phyloP scores from a whole-genome alignment of 2,113 vertebrate genomes.

The Scatophagus argus region DNA sequence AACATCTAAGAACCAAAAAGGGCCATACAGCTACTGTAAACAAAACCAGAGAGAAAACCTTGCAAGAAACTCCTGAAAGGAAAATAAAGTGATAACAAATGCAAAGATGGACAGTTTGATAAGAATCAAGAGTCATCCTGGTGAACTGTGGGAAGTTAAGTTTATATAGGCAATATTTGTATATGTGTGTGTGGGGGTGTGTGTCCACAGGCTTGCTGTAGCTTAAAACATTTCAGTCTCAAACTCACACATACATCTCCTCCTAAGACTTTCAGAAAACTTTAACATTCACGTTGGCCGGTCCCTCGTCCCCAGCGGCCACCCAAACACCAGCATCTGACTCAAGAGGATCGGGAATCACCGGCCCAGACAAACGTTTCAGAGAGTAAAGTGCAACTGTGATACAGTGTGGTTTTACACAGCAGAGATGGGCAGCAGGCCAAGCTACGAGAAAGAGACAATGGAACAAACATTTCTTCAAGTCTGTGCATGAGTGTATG shows the following conservation, averaged over 20 bases:
- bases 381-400: not conserved
- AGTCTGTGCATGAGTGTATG: not conserved
- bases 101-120: conserved; percentile 16
- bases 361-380: conserved; percentile 1
- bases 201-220: not conserved
- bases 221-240: conserved; percentile 26
- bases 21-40: too few relatives aligned
- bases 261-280: conserved; percentile 76
- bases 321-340: conserved; percentile 61
- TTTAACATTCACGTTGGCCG: conserved; percentile 70
- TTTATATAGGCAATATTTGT: too few relatives aligned
- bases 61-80: too few relatives aligned
- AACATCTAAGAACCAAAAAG: too few relatives aligned
- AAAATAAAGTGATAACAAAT: not conserved
- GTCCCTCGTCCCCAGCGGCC: conserved; percentile 62
- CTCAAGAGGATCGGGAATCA: conserved; percentile 57
- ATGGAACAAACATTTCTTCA: not conserved
- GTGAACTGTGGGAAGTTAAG: too few relatives aligned
- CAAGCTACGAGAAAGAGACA: conserved; percentile 8
- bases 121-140: too few relatives aligned
- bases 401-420: too few relatives aligned
- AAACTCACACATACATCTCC: conserved; percentile 40
- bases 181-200: not conserved
- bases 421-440: too few relatives aligned
- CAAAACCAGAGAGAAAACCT: too few relatives aligned